These are phyloP conservation scores for Australoheros scitulus DNA, from an alignment of 2,113 vertebrate species.

Conservation along the genomic window DNA sequence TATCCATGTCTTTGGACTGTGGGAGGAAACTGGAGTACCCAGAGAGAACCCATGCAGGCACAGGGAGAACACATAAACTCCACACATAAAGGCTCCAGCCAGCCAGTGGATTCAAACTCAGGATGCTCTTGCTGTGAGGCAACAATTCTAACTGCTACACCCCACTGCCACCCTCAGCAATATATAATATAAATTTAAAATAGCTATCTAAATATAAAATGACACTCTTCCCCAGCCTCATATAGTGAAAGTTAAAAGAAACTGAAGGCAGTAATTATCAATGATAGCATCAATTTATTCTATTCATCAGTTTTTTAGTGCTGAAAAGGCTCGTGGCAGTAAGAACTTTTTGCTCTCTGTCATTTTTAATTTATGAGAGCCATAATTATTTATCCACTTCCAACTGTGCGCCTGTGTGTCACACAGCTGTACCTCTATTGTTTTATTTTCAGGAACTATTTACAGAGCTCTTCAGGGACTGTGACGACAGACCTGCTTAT, in stretches of 20 bases:
- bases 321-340: slow-evolving; percentile 29
- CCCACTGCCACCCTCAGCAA: background rate
- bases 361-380: slow-evolving; percentile 64
- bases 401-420: slow-evolving; percentile 6
- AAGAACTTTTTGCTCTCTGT: slow-evolving; percentile 59
- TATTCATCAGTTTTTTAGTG: slow-evolving; percentile 38
- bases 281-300: slow-evolving; percentile 16
- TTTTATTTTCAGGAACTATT: slow-evolving; percentile 50
- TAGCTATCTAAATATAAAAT: background rate
- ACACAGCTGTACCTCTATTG: background rate
- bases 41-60: background rate
- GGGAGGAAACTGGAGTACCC: background rate
- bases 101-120: background rate
- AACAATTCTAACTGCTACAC: background rate
- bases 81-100: too few relatives aligned
- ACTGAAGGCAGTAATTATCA: slow-evolving; percentile 25
- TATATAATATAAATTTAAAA: background rate
- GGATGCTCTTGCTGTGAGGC: background rate
- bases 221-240: background rate
- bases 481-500: slow-evolving; percentile 27
- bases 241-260: background rate
- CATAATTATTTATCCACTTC: slow-evolving; percentile 59
- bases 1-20: too few relatives aligned
- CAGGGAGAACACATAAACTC: background rate
- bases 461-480: slow-evolving; percentile 31